Conservation (phyloP, 2,797 vertebrate genomes). For the Discoglossus pictus region DNA sequence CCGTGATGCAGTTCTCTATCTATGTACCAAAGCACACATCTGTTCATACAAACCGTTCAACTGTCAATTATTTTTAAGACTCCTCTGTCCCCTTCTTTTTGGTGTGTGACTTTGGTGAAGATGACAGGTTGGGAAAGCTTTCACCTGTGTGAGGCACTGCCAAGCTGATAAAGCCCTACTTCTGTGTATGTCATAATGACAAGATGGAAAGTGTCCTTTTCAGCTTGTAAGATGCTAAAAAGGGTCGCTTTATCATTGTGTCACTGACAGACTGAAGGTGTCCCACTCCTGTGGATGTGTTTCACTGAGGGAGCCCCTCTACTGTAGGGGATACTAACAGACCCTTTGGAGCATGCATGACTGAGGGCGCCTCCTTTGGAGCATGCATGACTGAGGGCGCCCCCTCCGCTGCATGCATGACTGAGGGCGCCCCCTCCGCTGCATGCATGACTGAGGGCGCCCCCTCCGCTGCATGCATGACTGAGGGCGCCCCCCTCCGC, state of each 20-base stretch:
- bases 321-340: neutral
- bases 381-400: too few relatives aligned
- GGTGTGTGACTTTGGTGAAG: neutral
- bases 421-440: too few relatives aligned
- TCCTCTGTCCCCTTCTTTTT: conserved; percentile 3
- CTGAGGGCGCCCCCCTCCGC: too few relatives aligned
- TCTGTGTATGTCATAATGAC: neutral
- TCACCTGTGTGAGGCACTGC: neutral
- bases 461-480: too few relatives aligned
- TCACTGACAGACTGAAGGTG: neutral
- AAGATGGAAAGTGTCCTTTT: neutral
- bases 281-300: neutral
- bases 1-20: neutral
- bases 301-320: neutral
- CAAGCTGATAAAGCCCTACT: neutral
- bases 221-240: too few relatives aligned
- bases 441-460: too few relatives aligned
- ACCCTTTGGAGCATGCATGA: too few relatives aligned
- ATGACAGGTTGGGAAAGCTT: neutral
- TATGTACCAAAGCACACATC: neutral
- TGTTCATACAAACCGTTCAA: too few relatives aligned
- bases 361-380: too few relatives aligned
- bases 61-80: too few relatives aligned
- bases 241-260: too few relatives aligned
- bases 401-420: too few relatives aligned